A percentile compares a stretch with the other conserved stretches of the same genome.
Conservation (phyloP, 2,113 vertebrate genomes). For the Notarius quadriscutis region DNA sequence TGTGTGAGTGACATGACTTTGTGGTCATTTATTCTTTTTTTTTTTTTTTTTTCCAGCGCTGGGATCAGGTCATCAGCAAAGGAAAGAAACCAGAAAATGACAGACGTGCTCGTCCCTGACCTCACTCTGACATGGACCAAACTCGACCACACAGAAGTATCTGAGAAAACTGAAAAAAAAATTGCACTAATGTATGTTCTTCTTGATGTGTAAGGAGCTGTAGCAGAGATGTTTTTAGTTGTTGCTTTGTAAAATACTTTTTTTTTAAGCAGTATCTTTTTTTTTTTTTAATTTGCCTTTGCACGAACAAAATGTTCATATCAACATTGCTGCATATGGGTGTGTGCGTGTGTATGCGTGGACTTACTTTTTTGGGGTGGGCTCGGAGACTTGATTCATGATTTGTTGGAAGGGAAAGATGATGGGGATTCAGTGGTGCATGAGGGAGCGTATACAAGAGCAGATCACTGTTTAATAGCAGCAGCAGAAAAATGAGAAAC, state of each 20-base stretch:
- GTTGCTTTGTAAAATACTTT: constrained; percentile 62
- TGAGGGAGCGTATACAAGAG: constrained; percentile 31
- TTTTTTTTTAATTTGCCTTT: constrained; percentile 52
- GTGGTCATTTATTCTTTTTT: not conserved
- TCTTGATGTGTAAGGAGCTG: constrained; percentile 70
- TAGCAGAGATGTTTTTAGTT: constrained; percentile 69
- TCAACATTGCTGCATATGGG: constrained; percentile 47
- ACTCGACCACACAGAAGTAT: constrained; percentile 65
- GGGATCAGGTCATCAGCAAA: constrained; percentile 54
- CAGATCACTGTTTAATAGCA: constrained; percentile 5
- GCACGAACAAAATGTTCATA: constrained; percentile 57
- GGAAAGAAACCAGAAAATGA: constrained; percentile 59
- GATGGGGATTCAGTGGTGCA: constrained; percentile 18
- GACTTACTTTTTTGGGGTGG: not conserved
- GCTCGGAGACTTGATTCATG: constrained; percentile 6
- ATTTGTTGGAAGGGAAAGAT: constrained; percentile 5
- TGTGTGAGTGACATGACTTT: constrained; percentile 30
- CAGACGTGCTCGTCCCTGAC: constrained; percentile 66
- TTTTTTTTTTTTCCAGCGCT: constrained; percentile 57
- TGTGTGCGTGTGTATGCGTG: not conserved
- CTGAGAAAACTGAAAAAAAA: constrained; percentile 74
- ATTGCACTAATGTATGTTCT: constrained; percentile 86
- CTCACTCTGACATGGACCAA: constrained; percentile 59
- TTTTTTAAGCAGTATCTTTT: constrained; percentile 62
- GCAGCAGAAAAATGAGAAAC: constrained; percentile 13